Evolutionary conservation across 2,113 vertebrate species (phyloP).

Genomic region (Crocuta crocuta): DNA sequence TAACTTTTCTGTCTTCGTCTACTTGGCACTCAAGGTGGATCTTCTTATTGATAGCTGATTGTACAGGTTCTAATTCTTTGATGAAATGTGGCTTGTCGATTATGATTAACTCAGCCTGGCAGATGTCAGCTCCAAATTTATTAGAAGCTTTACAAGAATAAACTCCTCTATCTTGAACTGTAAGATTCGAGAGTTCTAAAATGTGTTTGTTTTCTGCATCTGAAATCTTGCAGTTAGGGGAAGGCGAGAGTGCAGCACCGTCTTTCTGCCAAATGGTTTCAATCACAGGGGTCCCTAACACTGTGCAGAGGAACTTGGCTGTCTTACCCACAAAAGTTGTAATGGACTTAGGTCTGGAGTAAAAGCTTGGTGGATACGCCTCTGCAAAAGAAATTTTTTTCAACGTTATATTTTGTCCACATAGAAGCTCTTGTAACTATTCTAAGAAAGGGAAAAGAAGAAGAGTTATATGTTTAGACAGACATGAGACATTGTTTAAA

Average conservation of each 20-base stretch:
- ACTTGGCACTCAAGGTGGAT: slow-evolving; percentile 96
- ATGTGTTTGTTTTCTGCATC: slow-evolving; percentile 93
- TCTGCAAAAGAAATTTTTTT: slow-evolving; percentile 94
- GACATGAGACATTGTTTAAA: slow-evolving; percentile 12
- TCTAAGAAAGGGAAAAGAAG: slow-evolving; percentile 68
- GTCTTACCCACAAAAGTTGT: slow-evolving; percentile 96
- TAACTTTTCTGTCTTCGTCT: slow-evolving; percentile 97
- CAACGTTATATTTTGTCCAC: slow-evolving; percentile 74
- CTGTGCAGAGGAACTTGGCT: slow-evolving; percentile 93
- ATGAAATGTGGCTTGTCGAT: slow-evolving; percentile 95
- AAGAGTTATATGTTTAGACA: slow-evolving; percentile 21
- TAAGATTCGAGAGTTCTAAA: slow-evolving; percentile 93
- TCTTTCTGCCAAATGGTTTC: slow-evolving; percentile 97
- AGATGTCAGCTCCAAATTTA: slow-evolving; percentile 94
- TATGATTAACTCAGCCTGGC: slow-evolving; percentile 92
- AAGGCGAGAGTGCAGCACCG: slow-evolving; percentile 90
- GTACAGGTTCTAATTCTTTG: slow-evolving; percentile 90
- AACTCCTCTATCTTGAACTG: slow-evolving; percentile 90
- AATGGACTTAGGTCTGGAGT: slow-evolving; percentile 95
- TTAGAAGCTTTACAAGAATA: slow-evolving; percentile 99
- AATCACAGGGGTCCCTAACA: slow-evolving; percentile 95
- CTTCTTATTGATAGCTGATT: slow-evolving; percentile 93
- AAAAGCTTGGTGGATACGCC: slow-evolving; percentile 95
- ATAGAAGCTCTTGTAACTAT: not conserved
- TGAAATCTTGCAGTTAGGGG: slow-evolving; percentile 90